phyloP scores from a whole-genome alignment of 2,113 vertebrate species.

The Tetrax tetrax region DNA sequence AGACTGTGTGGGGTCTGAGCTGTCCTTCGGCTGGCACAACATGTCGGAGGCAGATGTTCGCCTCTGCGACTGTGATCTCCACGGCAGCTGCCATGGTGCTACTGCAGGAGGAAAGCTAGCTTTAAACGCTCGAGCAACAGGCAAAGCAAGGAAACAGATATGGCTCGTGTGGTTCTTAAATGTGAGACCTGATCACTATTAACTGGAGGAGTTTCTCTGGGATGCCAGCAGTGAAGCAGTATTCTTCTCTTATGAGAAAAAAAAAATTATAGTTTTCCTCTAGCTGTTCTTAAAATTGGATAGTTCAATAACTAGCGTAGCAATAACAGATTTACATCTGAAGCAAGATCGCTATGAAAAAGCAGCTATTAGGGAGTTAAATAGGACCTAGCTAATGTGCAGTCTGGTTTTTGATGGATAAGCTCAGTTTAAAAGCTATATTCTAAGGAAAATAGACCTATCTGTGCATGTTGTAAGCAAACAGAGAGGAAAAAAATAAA shows the following conservation, averaged over 20 bases:
- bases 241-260: neutral
- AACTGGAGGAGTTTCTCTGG: neutral
- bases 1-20: neutral
- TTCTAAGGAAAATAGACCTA: neutral
- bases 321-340: neutral
- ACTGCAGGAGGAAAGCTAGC: neutral
- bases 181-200: neutral
- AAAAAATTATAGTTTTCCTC: neutral
- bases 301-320: neutral
- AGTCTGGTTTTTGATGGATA: neutral
- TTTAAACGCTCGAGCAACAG: neutral
- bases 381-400: neutral
- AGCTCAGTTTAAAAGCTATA: neutral
- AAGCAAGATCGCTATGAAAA: neutral
- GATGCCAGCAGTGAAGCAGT: neutral
- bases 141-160: neutral
- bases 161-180: neutral
- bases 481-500: neutral
- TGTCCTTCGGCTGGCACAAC: neutral
- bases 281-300: neutral
- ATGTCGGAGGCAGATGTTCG: neutral
- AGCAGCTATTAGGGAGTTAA: neutral
- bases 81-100: neutral
- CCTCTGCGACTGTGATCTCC: neutral
- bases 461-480: neutral